phyloP scores from a whole-genome alignment of 1,140 invertebrate genomes.

The Aphidius ervi region DNA sequence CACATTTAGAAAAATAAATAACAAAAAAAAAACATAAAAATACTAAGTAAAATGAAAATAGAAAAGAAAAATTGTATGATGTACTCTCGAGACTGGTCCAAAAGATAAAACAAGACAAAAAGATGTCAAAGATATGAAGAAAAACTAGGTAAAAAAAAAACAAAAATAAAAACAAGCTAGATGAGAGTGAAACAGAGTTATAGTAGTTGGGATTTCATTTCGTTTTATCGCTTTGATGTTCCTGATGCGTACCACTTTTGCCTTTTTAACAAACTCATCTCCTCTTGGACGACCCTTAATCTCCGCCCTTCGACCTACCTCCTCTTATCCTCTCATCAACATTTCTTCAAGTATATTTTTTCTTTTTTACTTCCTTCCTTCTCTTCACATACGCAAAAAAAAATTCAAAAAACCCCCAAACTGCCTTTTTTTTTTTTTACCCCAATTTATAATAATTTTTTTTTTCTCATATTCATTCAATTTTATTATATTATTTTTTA shows the following conservation, averaged over 20 bases:
- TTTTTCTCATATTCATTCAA: not conserved
- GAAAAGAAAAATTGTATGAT: not conserved
- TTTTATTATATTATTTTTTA: too few species aligned
- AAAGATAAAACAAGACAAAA: constrained; percentile 11
- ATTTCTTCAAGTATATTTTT: constrained; percentile 10
- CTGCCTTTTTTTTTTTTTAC: constrained; percentile 1
- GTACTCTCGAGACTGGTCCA: constrained; percentile 7
- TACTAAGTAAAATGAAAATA: not conserved
- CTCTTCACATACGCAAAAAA: not conserved
- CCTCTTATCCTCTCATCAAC: constrained; percentile 32
- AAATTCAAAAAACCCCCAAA: constrained; percentile 10
- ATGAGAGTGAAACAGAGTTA: constrained; percentile 27
- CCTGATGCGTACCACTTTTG: constrained; percentile 52
- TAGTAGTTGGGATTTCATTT: constrained; percentile 53
- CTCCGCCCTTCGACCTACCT: constrained; percentile 46
- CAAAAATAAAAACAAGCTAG: constrained; percentile 26
- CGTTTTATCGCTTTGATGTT: constrained; percentile 54
- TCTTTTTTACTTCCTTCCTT: constrained; percentile 1
- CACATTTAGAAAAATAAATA: not conserved
- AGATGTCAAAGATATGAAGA: constrained; percentile 25
- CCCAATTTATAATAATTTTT: not conserved
- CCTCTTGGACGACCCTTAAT: constrained; percentile 49
- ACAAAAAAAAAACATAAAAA: not conserved
- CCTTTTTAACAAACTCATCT: constrained; percentile 55
- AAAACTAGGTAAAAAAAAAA: constrained; percentile 28